These are phyloP conservation scores for Catagonus wagneri DNA, from an alignment of 2,113 vertebrate species.

Conservation along the genomic window DNA sequence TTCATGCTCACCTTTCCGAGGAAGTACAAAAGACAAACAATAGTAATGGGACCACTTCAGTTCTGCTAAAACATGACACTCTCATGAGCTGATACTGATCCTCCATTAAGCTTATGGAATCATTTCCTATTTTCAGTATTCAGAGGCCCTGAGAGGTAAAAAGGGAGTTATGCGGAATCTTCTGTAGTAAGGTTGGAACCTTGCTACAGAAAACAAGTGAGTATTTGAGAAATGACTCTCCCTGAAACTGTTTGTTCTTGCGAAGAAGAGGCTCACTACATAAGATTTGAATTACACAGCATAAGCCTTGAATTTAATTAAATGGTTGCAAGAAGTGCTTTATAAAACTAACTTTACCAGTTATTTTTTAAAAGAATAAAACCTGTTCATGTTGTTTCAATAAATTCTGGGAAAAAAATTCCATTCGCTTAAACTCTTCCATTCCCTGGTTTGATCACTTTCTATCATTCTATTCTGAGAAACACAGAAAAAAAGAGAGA, in stretches of 20 bases:
- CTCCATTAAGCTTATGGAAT: not conserved
- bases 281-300: constrained; percentile 60
- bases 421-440: constrained; percentile 62
- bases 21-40: not conserved
- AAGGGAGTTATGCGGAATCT: not conserved
- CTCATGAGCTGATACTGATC: not conserved
- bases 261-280: constrained; percentile 23
- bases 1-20: not conserved
- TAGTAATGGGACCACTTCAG: not conserved
- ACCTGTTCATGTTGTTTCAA: constrained; percentile 70
- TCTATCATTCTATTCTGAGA: constrained; percentile 37
- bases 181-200: not conserved
- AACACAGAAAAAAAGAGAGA: not conserved
- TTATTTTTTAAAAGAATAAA: constrained; percentile 60
- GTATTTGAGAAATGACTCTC: constrained; percentile 22
- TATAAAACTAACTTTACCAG: constrained; percentile 54
- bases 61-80: not conserved
- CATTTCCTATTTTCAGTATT: not conserved
- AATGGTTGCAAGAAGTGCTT: constrained; percentile 66
- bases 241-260: not conserved
- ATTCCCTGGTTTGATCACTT: constrained; percentile 47
- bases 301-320: constrained; percentile 65
- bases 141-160: not conserved
- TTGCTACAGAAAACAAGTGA: not conserved
- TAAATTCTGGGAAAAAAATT: constrained; percentile 73